Conservation (phyloP, 2,888 invertebrate species). For the Phania funesta region DNA sequence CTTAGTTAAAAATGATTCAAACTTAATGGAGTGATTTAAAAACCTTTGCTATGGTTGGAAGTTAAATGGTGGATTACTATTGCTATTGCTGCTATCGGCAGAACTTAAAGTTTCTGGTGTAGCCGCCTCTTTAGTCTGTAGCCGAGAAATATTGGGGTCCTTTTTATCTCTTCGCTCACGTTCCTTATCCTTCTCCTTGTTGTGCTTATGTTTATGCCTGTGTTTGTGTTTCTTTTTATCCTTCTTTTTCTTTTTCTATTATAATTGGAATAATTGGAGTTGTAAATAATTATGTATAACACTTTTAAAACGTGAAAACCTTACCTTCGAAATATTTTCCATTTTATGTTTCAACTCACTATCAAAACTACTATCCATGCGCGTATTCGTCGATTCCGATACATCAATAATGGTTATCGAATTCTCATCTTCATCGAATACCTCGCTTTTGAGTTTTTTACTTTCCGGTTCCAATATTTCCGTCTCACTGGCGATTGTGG, state of each 20-base stretch:
- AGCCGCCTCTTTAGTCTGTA: constrained; percentile 77
- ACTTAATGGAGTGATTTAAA: constrained; percentile 64
- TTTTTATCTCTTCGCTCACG: constrained; percentile 80
- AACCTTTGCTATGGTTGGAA: constrained; percentile 68
- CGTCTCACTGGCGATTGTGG: constrained; percentile 44
- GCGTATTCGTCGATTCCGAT: constrained; percentile 68
- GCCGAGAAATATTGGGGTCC: constrained; percentile 77
- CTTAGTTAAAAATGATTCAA: constrained; percentile 64
- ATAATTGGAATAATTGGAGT: not conserved
- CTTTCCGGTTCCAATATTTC: constrained; percentile 68
- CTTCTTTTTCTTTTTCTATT: constrained; percentile 85
- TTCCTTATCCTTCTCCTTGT: constrained; percentile 81
- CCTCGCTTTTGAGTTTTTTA: constrained; percentile 80
- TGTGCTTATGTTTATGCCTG: constrained; percentile 94
- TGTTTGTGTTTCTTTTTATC: constrained; percentile 90
- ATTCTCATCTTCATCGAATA: constrained; percentile 83
- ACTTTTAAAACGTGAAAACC: not conserved
- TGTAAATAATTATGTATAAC: not conserved
- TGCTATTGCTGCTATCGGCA: constrained; percentile 80
- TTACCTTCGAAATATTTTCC: constrained; percentile 82
- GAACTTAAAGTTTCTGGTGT: constrained; percentile 80
- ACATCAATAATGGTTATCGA: constrained; percentile 88
- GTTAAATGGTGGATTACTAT: constrained; percentile 76
- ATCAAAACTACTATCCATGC: constrained; percentile 72
- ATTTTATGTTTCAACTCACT: constrained; percentile 78